Base-by-base conservation (phyloP, 1,140 invertebrate species). In the Bombus confusus region DNA sequence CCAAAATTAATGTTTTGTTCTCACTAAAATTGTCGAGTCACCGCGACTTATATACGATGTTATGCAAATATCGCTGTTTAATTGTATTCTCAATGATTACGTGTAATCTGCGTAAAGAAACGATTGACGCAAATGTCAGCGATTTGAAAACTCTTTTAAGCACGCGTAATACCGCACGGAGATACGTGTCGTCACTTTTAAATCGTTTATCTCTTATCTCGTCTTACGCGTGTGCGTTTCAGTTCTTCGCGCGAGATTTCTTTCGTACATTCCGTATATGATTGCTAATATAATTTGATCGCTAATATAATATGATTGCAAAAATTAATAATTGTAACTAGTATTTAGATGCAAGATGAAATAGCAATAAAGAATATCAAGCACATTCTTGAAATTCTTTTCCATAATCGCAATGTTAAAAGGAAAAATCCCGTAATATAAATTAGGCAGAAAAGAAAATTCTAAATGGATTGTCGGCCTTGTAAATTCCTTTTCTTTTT, bases 51-150 rank as follows among this genome's bases (percentile, higher is more conserved):
- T 41, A 31, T 37, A 39, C 31, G 34, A 25, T 5, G 0, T 18
- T 3, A 64, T 66, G 71, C 57, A 47, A 47, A 74, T 75, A 64
- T 39, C 73, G 10, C 22, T 52, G 72, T 52, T 31, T 41, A 68
- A 68, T 83, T 83, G 80, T 66, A 66, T 52, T 69, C 81, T 28
- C 18, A 41, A 68, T 31, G 81, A 77, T 69, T 83, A 57, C 37
- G 28, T 1, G 43, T 52, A 66, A 66, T 66, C 41, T 34, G 18
- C 76, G 66, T 64, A 41, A 80, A 80, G 37, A 64, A 72, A 47
- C 31, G 39, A 72, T 72, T 72, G 68, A 72, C 68, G 82, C 66
- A 71, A 84, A 71, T 71, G 37, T 68, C 37, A 59, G 31, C 18
- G 39, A 31, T 43, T 62, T 22, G 52, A 43, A 62, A 37, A 72